Evolutionary conservation across 2,888 invertebrate species (phyloP), one percentile per base, ranked within the genome.

Genomic region (Koerneria pararmatus): DNA sequence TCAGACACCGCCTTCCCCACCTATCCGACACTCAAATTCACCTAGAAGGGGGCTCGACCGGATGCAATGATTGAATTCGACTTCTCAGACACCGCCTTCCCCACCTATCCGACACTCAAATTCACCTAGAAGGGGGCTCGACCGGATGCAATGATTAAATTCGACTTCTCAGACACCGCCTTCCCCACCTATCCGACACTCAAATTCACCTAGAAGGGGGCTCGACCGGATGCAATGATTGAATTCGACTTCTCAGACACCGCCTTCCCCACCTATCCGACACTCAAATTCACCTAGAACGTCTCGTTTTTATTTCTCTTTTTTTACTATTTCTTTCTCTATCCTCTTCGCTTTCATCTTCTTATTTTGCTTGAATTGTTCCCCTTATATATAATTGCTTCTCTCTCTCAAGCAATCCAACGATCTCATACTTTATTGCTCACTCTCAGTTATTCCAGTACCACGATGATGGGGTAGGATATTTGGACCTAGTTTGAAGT

Each of bases 181-280:
- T 63, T 54, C 63, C 63, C 63, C 15, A 54, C 31, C 63, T n/a
- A 29, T 0, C 63, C 63, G 29, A 19, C 24, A n/a, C 63, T 63
- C 63, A 63, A 63, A 37, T 41, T 63, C 11, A 29, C 41, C 27
- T 37, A 32, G 31, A n/a, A 5, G 22, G 63, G 63, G 22, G 37
- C 41, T 24, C 63, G 63, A n/a, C 63, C 63, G 1, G 31, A 54
- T 63, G 53, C 37, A 0, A n/a, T 22, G 6, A 32, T 63, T n/a
- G 54, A 63, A 8, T 63, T 63, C 54, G 63, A 63, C 24, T 63
- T 63, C 54, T 27, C 63, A 4, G 63, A 63, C 37, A 63, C 27
- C 31, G 24, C 35, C 24, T 63, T 54, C 63, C 63, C 63, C 15
- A 54, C 31, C 63, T n/a, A 29, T 0, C 63, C 63, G 29, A 19